phyloP scores from a whole-genome alignment of 2,797 vertebrate species.

The Sphenodon punctatus region DNA sequence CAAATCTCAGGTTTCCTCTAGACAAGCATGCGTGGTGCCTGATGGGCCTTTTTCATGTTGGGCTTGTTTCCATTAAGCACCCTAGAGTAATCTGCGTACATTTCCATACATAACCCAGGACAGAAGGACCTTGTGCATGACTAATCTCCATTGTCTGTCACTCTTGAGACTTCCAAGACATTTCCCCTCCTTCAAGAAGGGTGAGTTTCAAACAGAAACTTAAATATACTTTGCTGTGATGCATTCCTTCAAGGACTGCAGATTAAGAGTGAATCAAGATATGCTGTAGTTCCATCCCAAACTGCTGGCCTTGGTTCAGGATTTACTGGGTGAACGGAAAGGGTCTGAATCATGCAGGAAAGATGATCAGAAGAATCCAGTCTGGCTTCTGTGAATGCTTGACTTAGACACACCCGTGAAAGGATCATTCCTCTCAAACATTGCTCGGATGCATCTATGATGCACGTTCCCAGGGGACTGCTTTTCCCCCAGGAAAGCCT shows the following conservation, averaged over 20 bases:
- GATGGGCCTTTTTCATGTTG: not conserved
- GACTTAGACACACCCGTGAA: fast-evolving
- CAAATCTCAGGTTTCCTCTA: not conserved
- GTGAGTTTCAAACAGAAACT: not conserved
- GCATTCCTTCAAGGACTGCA: not conserved
- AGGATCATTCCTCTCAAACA: no score
- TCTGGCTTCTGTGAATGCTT: not conserved
- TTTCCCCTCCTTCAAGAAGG: not conserved
- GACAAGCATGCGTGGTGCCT: not conserved
- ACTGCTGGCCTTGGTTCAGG: not conserved
- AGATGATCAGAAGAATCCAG: not conserved
- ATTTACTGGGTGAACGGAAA: not conserved
- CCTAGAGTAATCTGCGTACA: no score
- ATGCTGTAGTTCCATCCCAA: not conserved
- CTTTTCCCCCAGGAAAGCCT: not conserved
- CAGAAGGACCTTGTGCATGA: no score
- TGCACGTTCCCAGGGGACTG: conserved; percentile 38
- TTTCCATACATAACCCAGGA: no score
- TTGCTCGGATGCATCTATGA: no score
- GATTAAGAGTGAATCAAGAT: not conserved
- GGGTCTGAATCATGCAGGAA: not conserved
- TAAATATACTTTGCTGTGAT: not conserved
- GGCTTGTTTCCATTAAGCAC: no score
- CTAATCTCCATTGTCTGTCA: not conserved
- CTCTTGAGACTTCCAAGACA: not conserved